Evolutionary conservation across 2,888 invertebrate species (phyloP), one percentile per base, ranked within the genome.

Genomic region (Chironomus riparius): DNA sequence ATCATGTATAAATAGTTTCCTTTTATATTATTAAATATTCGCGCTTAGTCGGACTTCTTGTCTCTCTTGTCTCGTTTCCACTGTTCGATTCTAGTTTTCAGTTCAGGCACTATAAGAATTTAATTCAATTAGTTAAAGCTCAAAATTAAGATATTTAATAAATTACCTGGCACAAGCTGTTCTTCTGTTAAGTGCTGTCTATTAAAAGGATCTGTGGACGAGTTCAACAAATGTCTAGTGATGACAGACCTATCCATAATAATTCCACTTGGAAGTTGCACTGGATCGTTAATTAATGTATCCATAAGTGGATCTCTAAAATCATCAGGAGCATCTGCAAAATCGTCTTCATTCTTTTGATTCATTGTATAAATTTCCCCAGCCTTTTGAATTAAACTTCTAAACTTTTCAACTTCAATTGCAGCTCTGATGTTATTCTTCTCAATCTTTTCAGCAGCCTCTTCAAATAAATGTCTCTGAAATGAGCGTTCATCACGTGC

Each of bases 401-500:
- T 88, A 83, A 98, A 97, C 79, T 92, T 91, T 81, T 94, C 93
- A 77, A 97, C 92, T 83, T 97, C 93, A 7, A 90, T 87, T 6
- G 90, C 86, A 0, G 94, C 91, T 83, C 97, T 95, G 80, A 98
- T 95, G 78, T 89, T 88, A 2, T 90, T 89, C 80, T 92, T 90
- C 79, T 91, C 90, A 83, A 99, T 88, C 77, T 95, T 88, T 70
- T 88, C 86, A 4, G 95, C 90, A 3, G 97, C 97, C 83, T 95
- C 95, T 78, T 93, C 92, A 84, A 99, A 98, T 77, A 98, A 85
- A 81, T 95, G 94, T 83, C 93, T 92, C 78, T 92, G 90, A 86
- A 97, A 98, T 22, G 98, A 98, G 80, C 97, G 88, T 94, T 99
- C 98, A 83, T 99, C 98, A 77, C 92, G 92, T 56, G 98, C 98